A percentile compares a stretch with the other conserved stretches of the same genome.
Evolutionary conservation across 2,797 vertebrate species (phyloP).

Genomic region (Heterohyrax brucei): DNA sequence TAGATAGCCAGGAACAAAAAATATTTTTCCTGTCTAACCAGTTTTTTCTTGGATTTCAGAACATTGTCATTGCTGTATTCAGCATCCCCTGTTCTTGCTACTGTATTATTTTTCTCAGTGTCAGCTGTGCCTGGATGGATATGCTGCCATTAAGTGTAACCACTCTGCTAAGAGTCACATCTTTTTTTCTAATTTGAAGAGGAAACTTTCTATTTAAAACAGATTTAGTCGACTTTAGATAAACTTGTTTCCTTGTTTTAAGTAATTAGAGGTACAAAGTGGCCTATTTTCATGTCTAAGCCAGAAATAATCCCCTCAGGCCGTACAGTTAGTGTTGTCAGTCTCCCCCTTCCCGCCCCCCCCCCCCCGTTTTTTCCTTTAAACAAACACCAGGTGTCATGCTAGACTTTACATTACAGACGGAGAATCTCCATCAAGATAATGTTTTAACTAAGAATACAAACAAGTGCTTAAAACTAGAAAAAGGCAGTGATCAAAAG

Average conservation of each 20-base stretch:
- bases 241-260: conserved; percentile 54
- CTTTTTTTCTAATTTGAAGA: conserved; percentile 1
- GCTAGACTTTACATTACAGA: conserved; percentile 15
- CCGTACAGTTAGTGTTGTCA: background rate
- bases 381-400: background rate
- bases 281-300: background rate
- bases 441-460: background rate
- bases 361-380: background rate
- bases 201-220: background rate
- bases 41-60: background rate
- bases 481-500: conserved; percentile 14
- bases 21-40: background rate
- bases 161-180: background rate
- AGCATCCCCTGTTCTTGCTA: background rate
- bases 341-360: no score
- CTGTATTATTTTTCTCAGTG: background rate
- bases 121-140: background rate
- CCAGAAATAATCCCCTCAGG: conserved; percentile 42
- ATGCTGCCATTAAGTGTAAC: background rate
- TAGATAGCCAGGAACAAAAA: background rate
- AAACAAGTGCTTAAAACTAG: background rate
- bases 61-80: background rate
- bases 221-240: conserved; percentile 20
- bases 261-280: conserved; percentile 22
- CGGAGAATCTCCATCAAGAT: background rate